Base-by-base conservation (phyloP, 2,888 invertebrate species). In the Drosophila mayaguana region DNA sequence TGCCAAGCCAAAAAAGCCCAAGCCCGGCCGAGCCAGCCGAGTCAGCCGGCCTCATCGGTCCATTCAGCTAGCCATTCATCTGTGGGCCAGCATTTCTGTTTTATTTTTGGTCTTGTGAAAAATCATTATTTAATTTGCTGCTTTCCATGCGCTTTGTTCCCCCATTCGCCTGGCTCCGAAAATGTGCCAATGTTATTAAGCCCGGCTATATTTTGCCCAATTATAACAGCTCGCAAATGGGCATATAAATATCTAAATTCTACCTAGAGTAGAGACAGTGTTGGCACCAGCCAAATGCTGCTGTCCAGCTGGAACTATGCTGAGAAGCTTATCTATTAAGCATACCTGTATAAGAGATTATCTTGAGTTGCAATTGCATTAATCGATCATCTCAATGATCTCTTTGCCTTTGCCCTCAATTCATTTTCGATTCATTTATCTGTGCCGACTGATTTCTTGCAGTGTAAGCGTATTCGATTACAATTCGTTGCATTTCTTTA, bases 101-200 rank as follows among this genome's bases (percentile, higher is more conserved):
- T 38, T 16, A 6, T 55, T 65, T 64, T 64, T 73, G 71, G 66
- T 56, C 63, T 78, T 61, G 66, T 76, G 71, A 77, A 66, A 70
- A 83, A 71, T 80, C 69, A 80, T 74, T 74, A 72, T 77, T 77
- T 71, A 77, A 83, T 83, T 74, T 76, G 65, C 81, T 62, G 68
- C 67, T 71, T 68, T 71, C 60, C 40, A 48, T 69, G 65, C 67
- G 62, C 55, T 68, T 67, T 63, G 53, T 65, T 55, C 63, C 75
- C 62, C 38, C 22, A 40, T 77, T 78, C 68, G 61, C 51, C n/a
- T 28, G 62, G 32, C 51, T 28, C 51, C 20, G 78, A 71, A 88
- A 83, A 80, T 85, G 88, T 83, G 86, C 88, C 88, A 88, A 85
- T 83, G 77, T 72, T 80, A 80, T 87, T 83, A 68, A 60, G 68